Conservation (phyloP, 53 echinoderm and acorn worm genomes). For the Holothuria leucospilota region DNA sequence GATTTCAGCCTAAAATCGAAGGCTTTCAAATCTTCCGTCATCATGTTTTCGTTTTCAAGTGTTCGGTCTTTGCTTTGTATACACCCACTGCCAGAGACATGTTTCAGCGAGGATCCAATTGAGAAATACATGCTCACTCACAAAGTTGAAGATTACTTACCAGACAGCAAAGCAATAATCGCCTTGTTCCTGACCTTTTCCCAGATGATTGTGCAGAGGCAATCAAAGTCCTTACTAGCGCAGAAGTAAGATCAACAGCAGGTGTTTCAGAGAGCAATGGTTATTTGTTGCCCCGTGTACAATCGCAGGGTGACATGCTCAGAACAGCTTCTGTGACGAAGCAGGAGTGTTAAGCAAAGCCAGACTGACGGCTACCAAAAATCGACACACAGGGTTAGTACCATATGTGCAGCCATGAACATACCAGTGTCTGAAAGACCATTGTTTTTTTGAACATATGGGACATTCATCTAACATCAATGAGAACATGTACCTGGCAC, state of each 20-base stretch:
- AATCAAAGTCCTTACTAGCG: constrained; percentile 43
- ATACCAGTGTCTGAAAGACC: constrained; percentile 47
- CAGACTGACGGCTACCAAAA: too few relatives aligned
- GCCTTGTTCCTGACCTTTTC: constrained; percentile 62
- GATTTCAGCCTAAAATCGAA: too few relatives aligned
- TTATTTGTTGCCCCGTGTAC: constrained; percentile 59
- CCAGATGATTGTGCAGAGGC: constrained; percentile 61
- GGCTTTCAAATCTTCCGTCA: too few relatives aligned
- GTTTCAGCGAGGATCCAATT: constrained; percentile 68
- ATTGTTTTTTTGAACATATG: constrained; percentile 71
- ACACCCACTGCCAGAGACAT: constrained; percentile 58
- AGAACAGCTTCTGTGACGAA: too few relatives aligned
- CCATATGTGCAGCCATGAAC: constrained; percentile 64
- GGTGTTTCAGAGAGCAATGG: constrained; percentile 44
- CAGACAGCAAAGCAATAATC: constrained; percentile 73
- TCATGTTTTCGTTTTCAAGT: too few relatives aligned
- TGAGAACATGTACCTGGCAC: constrained; percentile 62
- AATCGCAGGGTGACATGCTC: too few relatives aligned
- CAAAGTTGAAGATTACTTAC: constrained; percentile 66
- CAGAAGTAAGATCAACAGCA: constrained; percentile 22
- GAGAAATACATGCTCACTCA: constrained; percentile 46
- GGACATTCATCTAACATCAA: constrained; percentile 62
- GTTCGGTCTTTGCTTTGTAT: too few relatives aligned
- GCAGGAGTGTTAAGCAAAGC: too few relatives aligned
- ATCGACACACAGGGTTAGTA: constrained; percentile 67